Base-by-base conservation (phyloP, 2,113 vertebrate species). In the Pelobates fuscus region DNA sequence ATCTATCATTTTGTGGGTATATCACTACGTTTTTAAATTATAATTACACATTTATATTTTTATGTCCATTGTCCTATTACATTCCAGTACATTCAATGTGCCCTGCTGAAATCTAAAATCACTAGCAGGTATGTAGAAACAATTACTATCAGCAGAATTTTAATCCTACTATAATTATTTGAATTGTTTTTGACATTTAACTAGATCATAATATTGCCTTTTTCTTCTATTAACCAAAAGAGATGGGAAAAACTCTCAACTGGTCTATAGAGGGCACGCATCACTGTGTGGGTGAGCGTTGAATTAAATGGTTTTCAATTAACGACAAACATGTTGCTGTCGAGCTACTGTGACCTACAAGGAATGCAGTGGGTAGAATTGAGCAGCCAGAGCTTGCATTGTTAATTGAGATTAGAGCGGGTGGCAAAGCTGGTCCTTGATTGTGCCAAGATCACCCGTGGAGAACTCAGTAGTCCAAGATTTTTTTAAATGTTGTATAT, bases 321-420 rank as follows among this genome's bases (percentile, higher is more conserved):
- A 32, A 54, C 44, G 66, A 65, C 77, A 81, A 54, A 29, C 30
- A 18, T 18, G 27, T 70, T 68, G 27, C 80, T 84, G 79, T 81
- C 46, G 8, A 4, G 1, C 7, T 23, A 44, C 58, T 70, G 3
- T 71, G 29, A 1, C 41, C 18, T 0, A 2, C 58, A 59, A 30
- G 26, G 80, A 73, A 78, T 75, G 69, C 64, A 61, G 62, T 75
- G 75, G 78, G 71, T 77, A 77, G 78, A 79, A 27, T 17, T 73
- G 41, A 1, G 0, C 29, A 1, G 18, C 12, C 46, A 41, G 54
- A 3, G 30, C 14, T 67, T 3, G 0, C 57, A 55, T 43, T 1
- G 0, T 0, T 68, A 25, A 60, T 23, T 23, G 72, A 37, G 0
- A 23, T 1, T 32, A 60, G 49, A 32, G 49, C 29, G 32, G 62